Conservation (phyloP, 2,888 invertebrate species). For the Deilephila porcellus region DNA sequence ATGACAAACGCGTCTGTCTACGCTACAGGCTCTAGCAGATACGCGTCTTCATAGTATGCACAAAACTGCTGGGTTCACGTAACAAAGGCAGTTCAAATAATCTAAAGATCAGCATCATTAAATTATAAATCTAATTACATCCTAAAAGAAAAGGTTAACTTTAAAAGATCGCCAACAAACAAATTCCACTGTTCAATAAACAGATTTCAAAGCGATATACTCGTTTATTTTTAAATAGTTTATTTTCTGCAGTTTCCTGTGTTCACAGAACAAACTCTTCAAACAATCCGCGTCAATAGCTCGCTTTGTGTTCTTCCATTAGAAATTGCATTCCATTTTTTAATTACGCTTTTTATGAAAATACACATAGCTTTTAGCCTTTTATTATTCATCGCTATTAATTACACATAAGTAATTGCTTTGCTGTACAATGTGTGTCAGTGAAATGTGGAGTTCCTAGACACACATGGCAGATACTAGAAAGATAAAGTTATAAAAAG, state of each 20-base stretch:
- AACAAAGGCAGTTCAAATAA: no score
- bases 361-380: neutral
- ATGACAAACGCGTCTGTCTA: no score
- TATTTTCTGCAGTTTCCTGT: constrained; percentile 14
- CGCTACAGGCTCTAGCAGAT: no score
- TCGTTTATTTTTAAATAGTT: constrained; percentile 15
- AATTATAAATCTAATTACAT: no score
- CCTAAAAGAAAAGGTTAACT: neutral
- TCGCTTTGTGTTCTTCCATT: constrained; percentile 18
- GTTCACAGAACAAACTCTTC: constrained; percentile 9
- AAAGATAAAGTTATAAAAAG: no score
- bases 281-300: constrained; percentile 23
- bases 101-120: no score
- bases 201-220: constrained; percentile 14
- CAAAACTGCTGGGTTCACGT: no score
- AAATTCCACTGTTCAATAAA: neutral
- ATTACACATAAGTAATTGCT: neutral
- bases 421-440: no score
- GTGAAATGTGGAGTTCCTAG: no score
- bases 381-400: neutral
- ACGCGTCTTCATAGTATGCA: no score
- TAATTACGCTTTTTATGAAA: neutral
- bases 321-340: constrained; percentile 14
- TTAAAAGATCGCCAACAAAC: neutral
- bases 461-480: no score